These are phyloP conservation scores for Morpho achilles DNA, from an alignment of 2,888 invertebrate genomes.

Conservation along the genomic window DNA sequence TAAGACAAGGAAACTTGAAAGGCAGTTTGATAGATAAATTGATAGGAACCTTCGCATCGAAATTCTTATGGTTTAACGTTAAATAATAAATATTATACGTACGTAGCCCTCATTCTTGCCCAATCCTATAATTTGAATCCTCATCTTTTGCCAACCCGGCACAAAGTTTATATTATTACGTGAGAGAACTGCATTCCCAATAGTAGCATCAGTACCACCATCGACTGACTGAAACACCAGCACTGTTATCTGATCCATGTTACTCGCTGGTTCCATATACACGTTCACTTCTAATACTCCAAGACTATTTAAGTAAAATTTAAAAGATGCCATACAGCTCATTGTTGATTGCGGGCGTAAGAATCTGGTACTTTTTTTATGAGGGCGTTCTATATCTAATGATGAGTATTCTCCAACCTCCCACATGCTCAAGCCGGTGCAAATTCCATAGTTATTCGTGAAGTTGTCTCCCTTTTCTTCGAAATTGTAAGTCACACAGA, in stretches of 20 bases:
- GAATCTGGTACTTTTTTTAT: slow-evolving; percentile 34
- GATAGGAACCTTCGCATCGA: too few species aligned
- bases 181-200: slow-evolving; percentile 23
- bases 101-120: slow-evolving; percentile 38
- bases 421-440: slow-evolving; percentile 37
- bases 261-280: slow-evolving; percentile 33
- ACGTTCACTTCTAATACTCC: slow-evolving; percentile 42
- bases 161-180: slow-evolving; percentile 22
- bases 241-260: slow-evolving; percentile 29
- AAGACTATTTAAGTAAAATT: slow-evolving; percentile 37
- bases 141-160: slow-evolving; percentile 37
- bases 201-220: slow-evolving; percentile 23
- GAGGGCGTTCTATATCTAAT: slow-evolving; percentile 32
- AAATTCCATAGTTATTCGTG: slow-evolving; percentile 31
- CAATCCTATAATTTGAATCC: slow-evolving; percentile 26
- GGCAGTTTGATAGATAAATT: too few species aligned
- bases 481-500: slow-evolving; percentile 45
- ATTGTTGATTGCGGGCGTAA: slow-evolving; percentile 35
- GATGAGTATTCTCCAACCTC: slow-evolving; percentile 35
- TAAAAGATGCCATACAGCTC: slow-evolving; percentile 43
- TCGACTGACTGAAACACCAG: slow-evolving; percentile 30
- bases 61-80: too few species aligned
- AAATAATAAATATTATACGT: slow-evolving; percentile 31
- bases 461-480: slow-evolving; percentile 37
- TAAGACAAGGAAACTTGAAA: too few species aligned